Percentiles rank a stretch among this genome's conserved stretches.
Evolutionary conservation across 2,113 vertebrate species (phyloP).

Genomic region (Cygnus atratus): DNA sequence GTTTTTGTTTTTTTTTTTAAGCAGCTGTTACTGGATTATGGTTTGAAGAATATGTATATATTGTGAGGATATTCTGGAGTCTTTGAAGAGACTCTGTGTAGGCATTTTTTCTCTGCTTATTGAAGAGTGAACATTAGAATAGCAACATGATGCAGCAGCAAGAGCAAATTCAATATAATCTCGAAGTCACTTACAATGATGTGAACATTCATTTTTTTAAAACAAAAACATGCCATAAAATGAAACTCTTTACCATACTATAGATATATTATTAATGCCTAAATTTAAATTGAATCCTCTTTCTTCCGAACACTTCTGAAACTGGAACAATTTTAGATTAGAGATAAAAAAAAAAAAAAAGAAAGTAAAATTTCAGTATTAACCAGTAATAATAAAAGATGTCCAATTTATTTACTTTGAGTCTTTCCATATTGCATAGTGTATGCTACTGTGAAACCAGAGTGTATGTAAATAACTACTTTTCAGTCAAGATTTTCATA

Average conservation of each 20-base stretch:
- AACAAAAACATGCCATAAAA: conserved; percentile 9
- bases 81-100: not conserved
- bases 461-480: not conserved
- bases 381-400: too few relatives aligned
- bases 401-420: not conserved
- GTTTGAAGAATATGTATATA: not conserved
- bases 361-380: not conserved
- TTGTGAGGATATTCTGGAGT: not conserved
- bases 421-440: not conserved
- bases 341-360: not conserved
- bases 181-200: not conserved
- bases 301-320: not conserved
- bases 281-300: conserved; percentile 44
- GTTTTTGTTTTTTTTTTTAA: not conserved
- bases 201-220: not conserved
- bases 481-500: not conserved
- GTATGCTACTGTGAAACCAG: not conserved
- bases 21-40: not conserved
- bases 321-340: conserved; percentile 41
- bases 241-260: conserved; percentile 1
- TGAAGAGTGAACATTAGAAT: not conserved
- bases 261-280: conserved; percentile 8
- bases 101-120: not conserved
- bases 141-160: not conserved
- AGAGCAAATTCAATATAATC: conserved; percentile 6